phyloP scores from a whole-genome alignment of 2,797 vertebrate species.

The Selene dorsalis region DNA sequence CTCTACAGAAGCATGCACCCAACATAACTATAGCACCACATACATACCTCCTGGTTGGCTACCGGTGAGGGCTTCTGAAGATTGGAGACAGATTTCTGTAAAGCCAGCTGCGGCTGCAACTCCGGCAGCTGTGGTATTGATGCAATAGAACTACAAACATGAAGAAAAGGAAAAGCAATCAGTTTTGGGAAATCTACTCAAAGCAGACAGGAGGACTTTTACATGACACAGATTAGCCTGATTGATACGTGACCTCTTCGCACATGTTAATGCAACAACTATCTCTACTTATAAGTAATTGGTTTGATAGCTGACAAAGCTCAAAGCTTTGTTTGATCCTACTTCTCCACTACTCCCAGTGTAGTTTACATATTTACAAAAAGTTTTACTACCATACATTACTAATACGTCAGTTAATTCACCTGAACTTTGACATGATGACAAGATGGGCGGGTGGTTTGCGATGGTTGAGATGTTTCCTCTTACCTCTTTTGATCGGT shows the following conservation, averaged over 20 bases:
- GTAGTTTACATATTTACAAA: background rate
- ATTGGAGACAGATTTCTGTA: slow-evolving; percentile 99
- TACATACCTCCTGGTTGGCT: slow-evolving; percentile 93
- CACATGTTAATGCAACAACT: background rate
- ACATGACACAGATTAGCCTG: background rate
- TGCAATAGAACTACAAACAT: slow-evolving; percentile 91
- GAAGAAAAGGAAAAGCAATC: background rate
- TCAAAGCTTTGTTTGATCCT: slow-evolving; percentile 2
- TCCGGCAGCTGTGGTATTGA: slow-evolving; percentile 97
- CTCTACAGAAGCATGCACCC: too few species aligned
- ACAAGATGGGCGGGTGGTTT: background rate
- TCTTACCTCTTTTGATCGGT: slow-evolving; percentile 98
- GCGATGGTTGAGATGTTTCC: background rate
- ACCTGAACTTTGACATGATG: background rate
- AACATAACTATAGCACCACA: background rate
- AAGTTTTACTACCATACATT: background rate
- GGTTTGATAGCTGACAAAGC: slow-evolving; percentile 11
- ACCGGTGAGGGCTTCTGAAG: slow-evolving; percentile 96
- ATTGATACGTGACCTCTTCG: background rate
- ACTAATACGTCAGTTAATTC: background rate
- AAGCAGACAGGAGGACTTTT: background rate
- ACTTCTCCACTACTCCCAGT: background rate
- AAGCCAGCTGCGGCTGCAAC: slow-evolving; percentile 98
- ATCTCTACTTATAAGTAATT: background rate
- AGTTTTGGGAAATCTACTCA: background rate